Percentiles rank a stretch among this genome's conserved stretches.
These are phyloP conservation scores for Miniopterus natalensis DNA, from an alignment of 2,113 vertebrate species.

Conservation along the genomic window DNA sequence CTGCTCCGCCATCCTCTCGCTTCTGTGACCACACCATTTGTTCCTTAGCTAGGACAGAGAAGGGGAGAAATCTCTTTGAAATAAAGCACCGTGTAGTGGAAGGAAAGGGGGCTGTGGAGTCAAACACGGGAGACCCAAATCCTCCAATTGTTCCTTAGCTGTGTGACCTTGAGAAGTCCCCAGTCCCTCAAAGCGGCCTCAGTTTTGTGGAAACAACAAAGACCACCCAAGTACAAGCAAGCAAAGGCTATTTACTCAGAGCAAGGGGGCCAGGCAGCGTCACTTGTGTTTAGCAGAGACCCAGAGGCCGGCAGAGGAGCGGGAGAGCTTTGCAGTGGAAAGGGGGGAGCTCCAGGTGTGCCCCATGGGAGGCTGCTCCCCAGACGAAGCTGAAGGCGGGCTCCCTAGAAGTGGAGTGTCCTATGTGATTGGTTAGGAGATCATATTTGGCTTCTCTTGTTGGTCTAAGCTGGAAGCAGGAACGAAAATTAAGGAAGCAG, in stretches of 20 bases:
- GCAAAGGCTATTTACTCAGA: neutral
- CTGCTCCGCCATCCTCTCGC: neutral
- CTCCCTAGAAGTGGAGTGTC: neutral
- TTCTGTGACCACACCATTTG: neutral
- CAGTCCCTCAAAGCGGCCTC: neutral
- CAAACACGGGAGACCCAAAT: neutral
- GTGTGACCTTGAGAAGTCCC: neutral
- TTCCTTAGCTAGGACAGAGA: neutral
- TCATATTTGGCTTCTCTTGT: neutral
- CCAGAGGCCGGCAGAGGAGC: neutral
- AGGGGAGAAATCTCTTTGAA: neutral
- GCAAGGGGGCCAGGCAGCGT: neutral
- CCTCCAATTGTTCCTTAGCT: neutral
- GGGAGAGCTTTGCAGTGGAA: fast-evolving
- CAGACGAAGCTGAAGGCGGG: neutral
- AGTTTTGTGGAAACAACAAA: neutral
- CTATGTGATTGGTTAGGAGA: neutral
- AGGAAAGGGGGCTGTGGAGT: neutral
- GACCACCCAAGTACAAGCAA: neutral
- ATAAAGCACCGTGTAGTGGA: neutral
- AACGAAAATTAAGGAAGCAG: neutral
- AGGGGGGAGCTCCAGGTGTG: neutral
- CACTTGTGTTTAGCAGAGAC: neutral
- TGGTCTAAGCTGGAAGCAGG: neutral
- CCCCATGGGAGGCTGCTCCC: neutral